Conservation (phyloP, 1,140 invertebrate genomes). For the Heterodera carotae region DNA sequence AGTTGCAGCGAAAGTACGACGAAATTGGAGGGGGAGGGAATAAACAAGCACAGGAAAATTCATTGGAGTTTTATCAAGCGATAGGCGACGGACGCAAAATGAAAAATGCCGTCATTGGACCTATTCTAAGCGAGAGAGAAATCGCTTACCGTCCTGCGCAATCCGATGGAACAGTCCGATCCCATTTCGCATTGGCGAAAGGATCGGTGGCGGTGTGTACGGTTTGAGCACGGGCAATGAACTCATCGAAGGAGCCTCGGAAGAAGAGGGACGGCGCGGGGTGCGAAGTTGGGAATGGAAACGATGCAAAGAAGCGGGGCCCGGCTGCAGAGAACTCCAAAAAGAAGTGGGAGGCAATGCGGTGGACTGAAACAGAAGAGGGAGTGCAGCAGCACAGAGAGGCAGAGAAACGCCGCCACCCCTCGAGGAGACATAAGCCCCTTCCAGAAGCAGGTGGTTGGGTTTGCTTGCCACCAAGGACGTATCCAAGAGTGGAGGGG, state of each 20-base stretch:
- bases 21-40: background rate
- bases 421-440: too few species aligned
- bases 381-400: too few species aligned
- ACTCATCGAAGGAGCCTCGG: slow-evolving; percentile 55
- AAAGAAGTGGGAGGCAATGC: background rate
- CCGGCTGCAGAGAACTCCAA: background rate
- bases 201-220: slow-evolving; percentile 87
- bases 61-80: too few species aligned
- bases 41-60: background rate
- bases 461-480: too few species aligned
- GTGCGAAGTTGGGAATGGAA: slow-evolving; percentile 37
- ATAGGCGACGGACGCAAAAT: too few species aligned
- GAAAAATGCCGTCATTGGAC: too few species aligned
- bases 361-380: slow-evolving; percentile 4
- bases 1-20: background rate
- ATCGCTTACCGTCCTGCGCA: background rate
- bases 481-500: too few species aligned
- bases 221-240: slow-evolving; percentile 54
- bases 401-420: background rate
- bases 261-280: slow-evolving; percentile 7
- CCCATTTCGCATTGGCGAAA: slow-evolving; percentile 83
- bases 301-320: slow-evolving; percentile 23
- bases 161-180: slow-evolving; percentile 78
- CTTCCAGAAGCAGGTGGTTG: background rate
- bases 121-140: too few species aligned